Conservation (phyloP, 1,140 invertebrate genomes). For the Temnothorax longispinosus region DNA sequence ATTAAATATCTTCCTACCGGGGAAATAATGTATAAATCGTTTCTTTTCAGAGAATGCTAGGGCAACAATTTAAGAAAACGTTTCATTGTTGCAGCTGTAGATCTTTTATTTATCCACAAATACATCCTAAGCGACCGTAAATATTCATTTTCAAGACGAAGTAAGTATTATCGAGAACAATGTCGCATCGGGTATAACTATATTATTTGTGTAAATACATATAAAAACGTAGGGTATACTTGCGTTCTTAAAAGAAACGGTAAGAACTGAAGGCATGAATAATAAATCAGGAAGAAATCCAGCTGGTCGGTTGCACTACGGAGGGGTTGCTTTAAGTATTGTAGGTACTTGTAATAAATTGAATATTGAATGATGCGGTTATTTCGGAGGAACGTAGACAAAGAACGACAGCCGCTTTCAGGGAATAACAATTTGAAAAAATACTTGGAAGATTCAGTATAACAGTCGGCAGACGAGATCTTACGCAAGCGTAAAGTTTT, state of each 20-base stretch:
- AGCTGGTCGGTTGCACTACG: neutral
- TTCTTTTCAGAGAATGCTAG: neutral
- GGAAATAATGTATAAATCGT: neutral
- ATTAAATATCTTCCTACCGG: neutral
- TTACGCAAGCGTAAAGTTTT: neutral
- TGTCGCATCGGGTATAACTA: neutral
- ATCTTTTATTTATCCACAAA: conserved; percentile 2
- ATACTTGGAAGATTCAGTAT: neutral
- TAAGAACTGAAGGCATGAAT: neutral
- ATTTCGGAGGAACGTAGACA: neutral
- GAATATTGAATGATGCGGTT: neutral
- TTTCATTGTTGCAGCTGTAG: neutral
- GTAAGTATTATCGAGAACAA: neutral
- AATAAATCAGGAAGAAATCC: conserved; percentile 27
- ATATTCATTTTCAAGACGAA: neutral
- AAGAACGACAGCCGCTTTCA: neutral
- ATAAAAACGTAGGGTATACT: neutral
- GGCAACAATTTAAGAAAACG: neutral
- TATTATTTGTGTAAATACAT: conserved; percentile 21
- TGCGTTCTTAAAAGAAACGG: conserved; percentile 9
- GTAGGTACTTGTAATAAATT: neutral
- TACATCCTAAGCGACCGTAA: neutral
- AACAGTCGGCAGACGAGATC: neutral
- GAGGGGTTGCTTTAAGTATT: neutral
- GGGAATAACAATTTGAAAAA: neutral